phyloP scores from a whole-genome alignment of 2,888 invertebrate species.

The Pyrgus malvae region DNA sequence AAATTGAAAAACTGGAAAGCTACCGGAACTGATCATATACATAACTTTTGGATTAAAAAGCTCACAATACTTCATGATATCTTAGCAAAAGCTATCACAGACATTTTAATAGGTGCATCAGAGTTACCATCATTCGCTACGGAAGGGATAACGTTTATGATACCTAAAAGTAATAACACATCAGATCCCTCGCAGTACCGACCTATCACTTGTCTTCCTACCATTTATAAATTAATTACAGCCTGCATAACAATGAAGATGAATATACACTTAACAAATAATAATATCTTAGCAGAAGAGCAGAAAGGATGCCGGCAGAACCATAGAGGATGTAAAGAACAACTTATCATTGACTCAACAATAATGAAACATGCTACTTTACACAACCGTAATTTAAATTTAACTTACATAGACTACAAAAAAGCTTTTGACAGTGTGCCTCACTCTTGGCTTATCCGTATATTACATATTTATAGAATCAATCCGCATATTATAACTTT shows the following conservation, averaged over 20 bases:
- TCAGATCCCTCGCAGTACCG: background rate
- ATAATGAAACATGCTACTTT: conserved; percentile 29
- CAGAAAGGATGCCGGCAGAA: conserved; percentile 20
- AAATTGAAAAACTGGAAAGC: too few relatives aligned
- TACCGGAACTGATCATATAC: too few relatives aligned
- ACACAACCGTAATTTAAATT: too few relatives aligned
- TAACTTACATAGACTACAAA: conserved; percentile 26
- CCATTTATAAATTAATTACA: conserved; percentile 21
- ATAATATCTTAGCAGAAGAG: conserved; percentile 20
- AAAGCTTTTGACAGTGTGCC: conserved; percentile 26
- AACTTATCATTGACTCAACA: conserved; percentile 29
- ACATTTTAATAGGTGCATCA: too few relatives aligned
- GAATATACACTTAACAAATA: conserved; percentile 21
- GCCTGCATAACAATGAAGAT: conserved; percentile 5
- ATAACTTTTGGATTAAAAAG: too few relatives aligned
- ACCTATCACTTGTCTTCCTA: conserved; percentile 23
- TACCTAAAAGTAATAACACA: too few relatives aligned
- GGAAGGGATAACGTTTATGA: too few relatives aligned
- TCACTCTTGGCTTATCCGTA: conserved; percentile 15
- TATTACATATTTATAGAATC: conserved; percentile 10
- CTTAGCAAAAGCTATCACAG: too few relatives aligned
- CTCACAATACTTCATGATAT: too few relatives aligned
- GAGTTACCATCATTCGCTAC: too few relatives aligned
- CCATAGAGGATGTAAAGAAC: conserved; percentile 27
- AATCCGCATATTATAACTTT: background rate